Base-by-base conservation (phyloP, 2,113 vertebrate genomes). In the Fukomys damarensis region DNA sequence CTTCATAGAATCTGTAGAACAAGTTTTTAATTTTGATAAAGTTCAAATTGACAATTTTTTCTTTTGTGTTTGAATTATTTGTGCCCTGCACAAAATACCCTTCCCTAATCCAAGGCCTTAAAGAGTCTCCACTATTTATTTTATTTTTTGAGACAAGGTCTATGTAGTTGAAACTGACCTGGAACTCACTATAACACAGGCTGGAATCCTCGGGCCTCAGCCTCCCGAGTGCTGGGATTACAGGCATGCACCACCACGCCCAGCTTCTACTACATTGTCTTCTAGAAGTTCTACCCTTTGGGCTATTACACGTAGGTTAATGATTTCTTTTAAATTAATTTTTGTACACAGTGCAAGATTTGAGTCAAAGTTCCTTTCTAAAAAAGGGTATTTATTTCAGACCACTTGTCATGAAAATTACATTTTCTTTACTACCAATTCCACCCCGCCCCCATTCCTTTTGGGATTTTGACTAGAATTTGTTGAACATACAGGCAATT, bases 1-100 rank as follows among this genome's bases (percentile, higher is more conserved):
- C 52, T 86, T 81, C 70, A 65, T 54, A 93, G 24, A 82, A 84
- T 56, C 30, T 91, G 87, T 61, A 63, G 3, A 93, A 92, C n/a
- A 86, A 86, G 0, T 32, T 86, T 66, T 77, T 52, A 84, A 91
- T 82, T 90, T 43, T 38, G 24, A 65, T 84, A 32, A 91, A 87
- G 20, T 74, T 2, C 30, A 93, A 91, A 93, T 76, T 58, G 38
- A 66, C 22, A 9, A 28, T 65, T 70, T 66, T 61, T 63, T 43
- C 5, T 83, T 54, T 93, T 79, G 59, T 4, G 5, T 94, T 76
- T 94, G 7, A 13, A 13, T 35, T 52, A 43, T 92, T 54, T 46
- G 11, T 63, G 52, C 7, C 38, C 38, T 56, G 56, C 35, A 20
- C 32, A 76, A 92, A 92, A 86, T 63, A 85, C 11, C 19, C 80